Conservation (phyloP, 2,888 invertebrate genomes). For the Abrostola triplasia region DNA sequence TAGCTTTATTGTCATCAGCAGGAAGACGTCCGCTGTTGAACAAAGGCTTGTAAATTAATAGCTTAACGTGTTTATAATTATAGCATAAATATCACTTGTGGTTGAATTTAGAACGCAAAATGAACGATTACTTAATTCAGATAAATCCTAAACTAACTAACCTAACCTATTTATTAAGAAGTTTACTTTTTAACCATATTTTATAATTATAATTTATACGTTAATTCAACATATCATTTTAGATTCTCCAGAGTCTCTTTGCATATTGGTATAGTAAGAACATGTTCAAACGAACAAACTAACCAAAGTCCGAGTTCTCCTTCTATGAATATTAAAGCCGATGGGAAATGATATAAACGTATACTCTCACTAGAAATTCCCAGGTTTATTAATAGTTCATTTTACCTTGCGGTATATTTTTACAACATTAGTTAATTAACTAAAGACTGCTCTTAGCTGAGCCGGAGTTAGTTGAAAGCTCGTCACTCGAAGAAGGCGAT, state of each 20-base stretch:
- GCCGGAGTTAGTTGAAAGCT: slow-evolving; percentile 54
- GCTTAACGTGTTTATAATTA: no score
- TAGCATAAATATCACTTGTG: not conserved
- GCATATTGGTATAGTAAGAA: not conserved
- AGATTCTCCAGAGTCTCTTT: not conserved
- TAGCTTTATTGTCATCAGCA: no score
- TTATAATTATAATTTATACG: no score
- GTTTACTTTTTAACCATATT: no score
- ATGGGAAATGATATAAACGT: not conserved
- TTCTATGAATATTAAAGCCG: not conserved
- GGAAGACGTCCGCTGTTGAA: no score
- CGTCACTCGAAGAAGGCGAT: slow-evolving; percentile 53
- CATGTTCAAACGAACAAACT: not conserved
- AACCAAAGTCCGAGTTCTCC: not conserved
- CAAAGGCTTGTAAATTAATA: no score
- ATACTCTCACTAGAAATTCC: slow-evolving; percentile 8
- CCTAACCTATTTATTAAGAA: no score
- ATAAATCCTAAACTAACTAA: no score
- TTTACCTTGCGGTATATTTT: slow-evolving; percentile 14
- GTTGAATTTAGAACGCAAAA: no score
- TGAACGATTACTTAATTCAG: no score
- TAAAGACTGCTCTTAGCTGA: slow-evolving; percentile 44
- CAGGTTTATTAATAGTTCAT: not conserved
- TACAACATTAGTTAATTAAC: slow-evolving; percentile 47
- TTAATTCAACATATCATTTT: not conserved